phyloP scores from a whole-genome alignment of 2,113 vertebrate genomes.

The Globicephala melas region DNA sequence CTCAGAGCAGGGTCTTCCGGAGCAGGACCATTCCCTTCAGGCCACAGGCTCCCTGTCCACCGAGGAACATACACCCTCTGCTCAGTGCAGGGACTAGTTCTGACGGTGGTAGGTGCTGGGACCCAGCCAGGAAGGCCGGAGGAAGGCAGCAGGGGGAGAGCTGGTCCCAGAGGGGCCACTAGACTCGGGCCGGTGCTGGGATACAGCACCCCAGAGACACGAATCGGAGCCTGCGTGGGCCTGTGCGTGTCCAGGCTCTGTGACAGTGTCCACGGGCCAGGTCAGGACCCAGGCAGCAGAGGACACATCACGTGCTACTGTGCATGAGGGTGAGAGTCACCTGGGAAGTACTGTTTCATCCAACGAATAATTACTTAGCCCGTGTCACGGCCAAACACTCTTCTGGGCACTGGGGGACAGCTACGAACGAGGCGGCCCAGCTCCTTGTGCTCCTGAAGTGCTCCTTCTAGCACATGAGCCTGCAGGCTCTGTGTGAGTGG shows the following conservation, averaged over 20 bases:
- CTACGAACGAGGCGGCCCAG: background rate
- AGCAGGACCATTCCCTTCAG: background rate
- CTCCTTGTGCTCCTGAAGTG: background rate
- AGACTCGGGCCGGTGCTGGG: background rate
- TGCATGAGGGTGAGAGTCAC: background rate
- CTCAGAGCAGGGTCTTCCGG: background rate
- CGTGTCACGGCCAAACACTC: rapidly evolving
- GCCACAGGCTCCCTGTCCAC: background rate
- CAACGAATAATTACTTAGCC: background rate
- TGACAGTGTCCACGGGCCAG: background rate
- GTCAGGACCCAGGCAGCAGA: background rate
- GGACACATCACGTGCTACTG: background rate
- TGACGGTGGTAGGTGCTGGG: background rate
- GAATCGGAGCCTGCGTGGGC: rapidly evolving
- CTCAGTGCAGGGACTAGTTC: background rate
- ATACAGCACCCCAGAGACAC: background rate
- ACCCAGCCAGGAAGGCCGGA: background rate
- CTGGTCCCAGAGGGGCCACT: background rate
- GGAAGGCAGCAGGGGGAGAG: background rate
- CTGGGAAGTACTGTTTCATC: background rate
- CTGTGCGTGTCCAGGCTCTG: rapidly evolving
- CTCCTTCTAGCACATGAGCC: background rate
- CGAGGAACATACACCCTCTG: background rate
- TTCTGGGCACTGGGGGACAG: too few species aligned
- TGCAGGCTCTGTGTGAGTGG: background rate